Evolutionary conservation across 1,140 invertebrate genomes (phyloP).

Genomic region (Drosophila fuyamai): DNA sequence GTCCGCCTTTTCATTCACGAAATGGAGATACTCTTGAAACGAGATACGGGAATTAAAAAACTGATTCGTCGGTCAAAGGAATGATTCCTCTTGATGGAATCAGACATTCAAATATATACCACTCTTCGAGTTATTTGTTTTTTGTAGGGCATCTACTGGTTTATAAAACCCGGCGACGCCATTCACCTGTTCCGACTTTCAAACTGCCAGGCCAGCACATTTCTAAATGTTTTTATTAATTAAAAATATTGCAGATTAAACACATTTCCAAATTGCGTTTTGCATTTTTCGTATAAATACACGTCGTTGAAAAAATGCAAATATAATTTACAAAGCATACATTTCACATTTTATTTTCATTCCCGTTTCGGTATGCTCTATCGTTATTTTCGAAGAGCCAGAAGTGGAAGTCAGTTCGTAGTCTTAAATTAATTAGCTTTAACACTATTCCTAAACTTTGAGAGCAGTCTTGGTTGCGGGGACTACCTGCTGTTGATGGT

Average conservation of each 20-base stretch:
- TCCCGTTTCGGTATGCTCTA: conserved; percentile 21
- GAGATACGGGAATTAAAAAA: background rate
- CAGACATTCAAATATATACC: background rate
- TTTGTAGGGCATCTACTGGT: background rate
- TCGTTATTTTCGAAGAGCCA: conserved; percentile 1
- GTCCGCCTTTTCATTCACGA: background rate
- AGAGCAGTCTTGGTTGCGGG: background rate
- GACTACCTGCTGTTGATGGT: conserved; percentile 46
- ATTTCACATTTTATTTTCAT: conserved; percentile 17
- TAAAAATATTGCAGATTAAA: conserved; percentile 76
- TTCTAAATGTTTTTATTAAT: conserved; percentile 80
- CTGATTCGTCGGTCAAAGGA: background rate
- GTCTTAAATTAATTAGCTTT: background rate
- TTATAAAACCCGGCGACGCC: too few species aligned
- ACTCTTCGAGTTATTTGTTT: too few species aligned
- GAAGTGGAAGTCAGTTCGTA: conserved; percentile 10
- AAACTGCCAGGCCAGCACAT: conserved; percentile 59
- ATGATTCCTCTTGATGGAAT: background rate
- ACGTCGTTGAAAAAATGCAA: conserved; percentile 48
- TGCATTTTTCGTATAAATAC: conserved; percentile 58
- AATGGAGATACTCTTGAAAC: conserved; percentile 15
- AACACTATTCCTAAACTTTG: conserved; percentile 7
- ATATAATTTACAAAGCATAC: conserved; percentile 69
- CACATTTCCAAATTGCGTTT: conserved; percentile 70
- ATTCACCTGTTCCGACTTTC: background rate